Base-by-base conservation (phyloP, 2,113 vertebrate genomes). In the Canis aureus region DNA sequence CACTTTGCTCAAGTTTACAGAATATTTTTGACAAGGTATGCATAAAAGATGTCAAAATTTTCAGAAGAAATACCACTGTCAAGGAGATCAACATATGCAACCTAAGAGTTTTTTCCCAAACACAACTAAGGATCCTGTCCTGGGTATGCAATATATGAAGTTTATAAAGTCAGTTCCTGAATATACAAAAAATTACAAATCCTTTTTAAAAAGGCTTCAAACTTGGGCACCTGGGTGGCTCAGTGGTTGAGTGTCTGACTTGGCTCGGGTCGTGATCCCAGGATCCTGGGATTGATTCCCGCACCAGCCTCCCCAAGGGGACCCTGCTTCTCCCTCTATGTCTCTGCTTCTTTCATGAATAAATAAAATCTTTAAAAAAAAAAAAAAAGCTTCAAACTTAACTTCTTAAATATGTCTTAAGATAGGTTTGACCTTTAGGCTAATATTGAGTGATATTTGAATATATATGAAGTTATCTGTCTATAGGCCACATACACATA, bases 131-230 rank as follows among this genome's bases (percentile, higher is more conserved):
- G 60, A 91, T 55, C n/a, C 67, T 32, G n/a, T 73, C 66, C 43
- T 22, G 55, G 59, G 49, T 66, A 76, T 57, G 51, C 62, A 66
- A 71, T 81, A 49, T 32, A 92, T 69, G 78, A 64, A 89, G 55
- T 90, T 89, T 88, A 43, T 89, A 89, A 93, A 88, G 74, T 76
- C 29, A 96, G 49, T 35, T 91, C 64, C 25, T 51, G 27, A 93
- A 97, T 73, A 60, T 60, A 69, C 38, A 57, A 15, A 94, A 87
- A 96, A 74, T 80, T 86, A 59, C 3, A 79, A 93, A 69, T 27
- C 35, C 32, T 90, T 91, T 55, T 91, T 43, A 43, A 95, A 29
- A 57, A 76, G 95, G 15, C 8, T 32, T 57, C 82, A 86, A 82
- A 57, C 16, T 69, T 90, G 43, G 43, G 43, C 43, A 43, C 7